A percentile compares a stretch with the other conserved stretches of the same genome.
phyloP scores from a whole-genome alignment of 2,797 vertebrate genomes.

The Parauchenoglanis punctatus region DNA sequence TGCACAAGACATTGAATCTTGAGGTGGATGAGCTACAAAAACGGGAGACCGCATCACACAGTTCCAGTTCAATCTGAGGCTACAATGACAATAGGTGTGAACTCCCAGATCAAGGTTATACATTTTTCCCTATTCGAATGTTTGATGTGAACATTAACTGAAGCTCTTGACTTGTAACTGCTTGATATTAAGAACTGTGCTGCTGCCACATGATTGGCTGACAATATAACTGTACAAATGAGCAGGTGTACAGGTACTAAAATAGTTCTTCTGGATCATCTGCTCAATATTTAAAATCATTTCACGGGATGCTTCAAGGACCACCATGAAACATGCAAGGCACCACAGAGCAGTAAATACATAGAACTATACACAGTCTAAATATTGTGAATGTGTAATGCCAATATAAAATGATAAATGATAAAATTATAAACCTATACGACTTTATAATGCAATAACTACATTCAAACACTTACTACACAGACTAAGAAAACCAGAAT shows the following conservation, averaged over 20 bases:
- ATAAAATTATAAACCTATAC: not conserved
- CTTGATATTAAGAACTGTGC: not conserved
- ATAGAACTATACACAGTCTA: not conserved
- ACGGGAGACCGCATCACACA: not conserved
- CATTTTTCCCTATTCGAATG: not conserved
- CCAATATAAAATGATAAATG: not conserved
- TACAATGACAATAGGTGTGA: not conserved
- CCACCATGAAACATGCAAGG: too few relatives aligned
- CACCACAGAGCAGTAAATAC: too few relatives aligned
- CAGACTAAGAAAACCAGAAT: not conserved
- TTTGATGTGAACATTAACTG: not conserved
- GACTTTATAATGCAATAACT: not conserved
- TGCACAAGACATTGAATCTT: not conserved
- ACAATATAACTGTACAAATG: not conserved
- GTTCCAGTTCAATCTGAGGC: not conserved
- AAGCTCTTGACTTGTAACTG: not conserved
- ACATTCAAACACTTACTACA: not conserved
- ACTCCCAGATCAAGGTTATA: not conserved
- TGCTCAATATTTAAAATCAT: not conserved
- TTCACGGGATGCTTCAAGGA: too few relatives aligned
- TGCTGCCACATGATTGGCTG: not conserved
- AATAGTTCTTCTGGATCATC: not conserved
- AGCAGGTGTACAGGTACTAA: not conserved
- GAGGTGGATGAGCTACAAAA: not conserved
- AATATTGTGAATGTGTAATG: not conserved